Base-by-base conservation (phyloP, 2,888 invertebrate species). In the Papilio protenor region DNA sequence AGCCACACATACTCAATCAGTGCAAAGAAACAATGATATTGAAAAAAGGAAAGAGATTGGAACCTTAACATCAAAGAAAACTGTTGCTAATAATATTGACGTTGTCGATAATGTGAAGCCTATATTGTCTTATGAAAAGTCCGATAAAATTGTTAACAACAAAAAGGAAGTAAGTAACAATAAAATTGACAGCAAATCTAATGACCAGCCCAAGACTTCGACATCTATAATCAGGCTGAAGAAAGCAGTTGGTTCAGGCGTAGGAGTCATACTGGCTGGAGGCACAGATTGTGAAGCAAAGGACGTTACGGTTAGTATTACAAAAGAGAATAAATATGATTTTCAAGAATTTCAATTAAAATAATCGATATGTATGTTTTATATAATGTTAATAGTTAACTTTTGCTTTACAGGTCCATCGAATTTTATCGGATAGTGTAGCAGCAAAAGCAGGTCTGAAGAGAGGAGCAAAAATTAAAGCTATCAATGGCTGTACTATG, bases 221-320 rank as follows among this genome's bases (percentile, higher is more conserved):
- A 91, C 92, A 73, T 87, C 90, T 81, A 87, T 83, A 27, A 89
- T 94, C 80, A 87, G 90, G 64, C 86, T 95, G 57, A 89, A 88
- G 83, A 90, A 92, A 75, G 94, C 93, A 59, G 88, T 88, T 80
- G 94, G 92, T 72, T 87, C 97, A 33, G 97, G 97, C 86, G 97
- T 98, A 79, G 98, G 98, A 66, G 97, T 98, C 79, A 98, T 98
- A 69, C 93, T 98, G 83, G 98, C 98, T 75, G 98, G 98, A 79
- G 98, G 98, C 75, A 96, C 96, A 23, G 98, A 98, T 89, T 98
- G 98, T 88, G 98, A 98, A 95, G 97, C 97, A 85, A 98, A 98
- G 94, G 98, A 98, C 91, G 98, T 98, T 82, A 98, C 98, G 86
- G 98, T 98, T 91, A 94, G 96, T 93, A 81, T 72, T 77, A 76